phyloP scores from a whole-genome alignment of 2,888 invertebrate species.

The Apamea crenata region DNA sequence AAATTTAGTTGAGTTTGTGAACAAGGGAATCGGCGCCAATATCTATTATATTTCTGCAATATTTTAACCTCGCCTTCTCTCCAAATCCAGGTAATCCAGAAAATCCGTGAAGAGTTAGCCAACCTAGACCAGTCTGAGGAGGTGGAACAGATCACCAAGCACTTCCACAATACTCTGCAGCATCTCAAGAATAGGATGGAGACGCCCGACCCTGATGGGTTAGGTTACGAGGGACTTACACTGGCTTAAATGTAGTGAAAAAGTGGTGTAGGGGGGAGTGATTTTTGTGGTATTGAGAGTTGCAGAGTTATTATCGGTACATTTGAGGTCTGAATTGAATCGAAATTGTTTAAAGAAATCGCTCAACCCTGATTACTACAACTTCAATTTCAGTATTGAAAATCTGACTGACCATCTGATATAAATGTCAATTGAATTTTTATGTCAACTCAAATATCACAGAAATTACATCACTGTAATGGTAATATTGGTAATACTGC shows the following conservation, averaged over 20 bases:
- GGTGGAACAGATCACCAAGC: constrained; percentile 98
- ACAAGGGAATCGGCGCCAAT: no score
- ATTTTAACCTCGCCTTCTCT: not conserved
- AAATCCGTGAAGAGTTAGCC: constrained; percentile 97
- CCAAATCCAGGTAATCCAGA: constrained; percentile 94
- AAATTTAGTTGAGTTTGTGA: no score
- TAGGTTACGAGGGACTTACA: constrained; percentile 92
- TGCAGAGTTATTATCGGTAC: not conserved
- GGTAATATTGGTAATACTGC: constrained; percentile 2
- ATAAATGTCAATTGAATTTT: not conserved
- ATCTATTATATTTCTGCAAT: no score
- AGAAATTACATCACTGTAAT: constrained; percentile 22
- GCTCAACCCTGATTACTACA: no score
- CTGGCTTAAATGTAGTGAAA: constrained; percentile 71
- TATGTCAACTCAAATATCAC: constrained; percentile 8
- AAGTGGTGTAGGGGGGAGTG: not conserved
- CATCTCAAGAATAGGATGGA: constrained; percentile 93
- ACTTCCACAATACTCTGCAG: constrained; percentile 97
- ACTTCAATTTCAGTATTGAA: no score
- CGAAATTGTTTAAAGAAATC: not conserved
- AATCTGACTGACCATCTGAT: no score
- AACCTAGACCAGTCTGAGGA: constrained; percentile 98
- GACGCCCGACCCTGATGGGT: constrained; percentile 91
- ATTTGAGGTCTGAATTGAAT: not conserved
- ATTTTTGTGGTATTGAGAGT: constrained; percentile 21